Evolutionary conservation across 1,140 invertebrate species (phyloP), one percentile per base, ranked within the genome.

Genomic region (Euura lappo): DNA sequence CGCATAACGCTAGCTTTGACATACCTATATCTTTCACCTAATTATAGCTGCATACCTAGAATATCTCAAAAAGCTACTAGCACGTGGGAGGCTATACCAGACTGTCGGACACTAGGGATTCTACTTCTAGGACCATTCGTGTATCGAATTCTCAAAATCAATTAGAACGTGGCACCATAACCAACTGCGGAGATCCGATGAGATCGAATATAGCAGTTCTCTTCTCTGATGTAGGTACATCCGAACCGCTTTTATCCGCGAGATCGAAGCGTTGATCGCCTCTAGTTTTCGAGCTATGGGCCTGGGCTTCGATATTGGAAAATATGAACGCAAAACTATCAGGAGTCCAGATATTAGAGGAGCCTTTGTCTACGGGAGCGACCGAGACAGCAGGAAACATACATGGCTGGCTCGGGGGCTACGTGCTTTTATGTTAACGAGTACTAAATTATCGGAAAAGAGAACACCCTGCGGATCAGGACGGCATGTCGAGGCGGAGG

Each of bases 391-490:
- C 6, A 28, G 51, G 51, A 60, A 60, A n/a, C 51, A 4, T 60
- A 60, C 51, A 60, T n/a, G 2, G 13, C 51, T 11, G 8, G 51
- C 51, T 60, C 51, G 51, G 13, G 51, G 11, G 66, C 60, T 44
- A 64, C 51, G 13, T 68, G 45, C 51, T 43, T 44, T 80, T 82
- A 83, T 82, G 81, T 79, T 84, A 84, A 84, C 83, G 80, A 83
- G 73, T 78, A 76, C 75, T 81, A 83, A 83, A 84, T 84, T 84
- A 84, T 84, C 82, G 83, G 83, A 84, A 84, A 84, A 84, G 81
- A 83, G 79, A 72, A 74, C 74, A 75, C 76, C 66, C 75, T 65
- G 74, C 72, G 76, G 81, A 84, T 72, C 82, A 84, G 82, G 83
- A 72, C 79, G 70, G 69, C 78, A 84, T 82, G 74, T 66, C 47